A percentile compares a stretch with the other conserved stretches of the same genome.
phyloP scores from a whole-genome alignment of 2,797 vertebrate species.

The Falco peregrinus region DNA sequence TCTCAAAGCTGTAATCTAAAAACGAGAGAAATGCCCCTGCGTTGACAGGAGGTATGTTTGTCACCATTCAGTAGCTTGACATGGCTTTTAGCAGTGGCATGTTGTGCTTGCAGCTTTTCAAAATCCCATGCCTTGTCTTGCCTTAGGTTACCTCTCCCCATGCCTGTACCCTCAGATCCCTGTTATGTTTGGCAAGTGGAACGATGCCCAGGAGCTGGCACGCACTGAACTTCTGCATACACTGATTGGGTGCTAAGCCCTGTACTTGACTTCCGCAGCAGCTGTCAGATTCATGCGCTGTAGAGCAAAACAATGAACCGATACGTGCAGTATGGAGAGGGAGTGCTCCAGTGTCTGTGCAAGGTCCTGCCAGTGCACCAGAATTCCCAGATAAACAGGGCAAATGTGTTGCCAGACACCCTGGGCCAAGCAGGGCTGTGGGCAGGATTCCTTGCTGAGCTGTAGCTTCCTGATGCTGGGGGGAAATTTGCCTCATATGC shows the following conservation, averaged over 20 bases:
- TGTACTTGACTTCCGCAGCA: accelerated
- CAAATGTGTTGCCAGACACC: accelerated
- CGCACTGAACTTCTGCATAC: background rate
- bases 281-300: background rate
- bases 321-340: accelerated
- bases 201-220: background rate
- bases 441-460: background rate
- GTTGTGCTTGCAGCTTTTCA: background rate
- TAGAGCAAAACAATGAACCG: background rate
- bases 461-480: background rate
- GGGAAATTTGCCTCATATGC: background rate
- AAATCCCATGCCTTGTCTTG: background rate
- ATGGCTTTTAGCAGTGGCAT: background rate
- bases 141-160: background rate
- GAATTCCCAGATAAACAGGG: background rate
- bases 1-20: background rate
- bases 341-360: background rate
- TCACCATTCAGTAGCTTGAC: accelerated
- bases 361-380: background rate
- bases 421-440: accelerated
- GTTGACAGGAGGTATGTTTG: background rate
- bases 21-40: background rate
- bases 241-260: background rate
- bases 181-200: background rate
- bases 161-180: background rate